Percentiles rank a stretch among this genome's conserved stretches.
Evolutionary conservation across 2,888 invertebrate species (phyloP).

Genomic region (Cacoxenus indagator): DNA sequence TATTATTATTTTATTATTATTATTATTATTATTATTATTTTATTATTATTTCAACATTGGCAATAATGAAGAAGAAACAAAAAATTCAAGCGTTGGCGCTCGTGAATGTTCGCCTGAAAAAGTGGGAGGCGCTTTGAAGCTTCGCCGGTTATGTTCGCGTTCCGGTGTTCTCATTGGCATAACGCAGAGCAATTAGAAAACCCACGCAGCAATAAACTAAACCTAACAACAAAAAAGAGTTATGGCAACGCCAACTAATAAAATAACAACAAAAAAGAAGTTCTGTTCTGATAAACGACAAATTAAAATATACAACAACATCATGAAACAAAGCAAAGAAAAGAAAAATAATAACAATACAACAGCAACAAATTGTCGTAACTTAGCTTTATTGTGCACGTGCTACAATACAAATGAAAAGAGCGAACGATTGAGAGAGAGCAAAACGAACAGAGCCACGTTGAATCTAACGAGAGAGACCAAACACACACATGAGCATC

Average conservation of each 20-base stretch:
- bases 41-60: too few species aligned
- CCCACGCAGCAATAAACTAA: conserved; percentile 68
- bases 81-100: conserved; percentile 21
- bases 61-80: too few species aligned
- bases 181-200: conserved; percentile 64
- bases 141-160: conserved; percentile 44
- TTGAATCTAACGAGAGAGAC: not conserved
- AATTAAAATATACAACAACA: conserved; percentile 29
- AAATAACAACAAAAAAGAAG: conserved; percentile 12
- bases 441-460: too few species aligned
- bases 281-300: not conserved
- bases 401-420: conserved; percentile 41
- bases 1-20: too few species aligned
- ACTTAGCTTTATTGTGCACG: conserved; percentile 57
- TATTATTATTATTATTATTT: too few species aligned
- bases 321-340: conserved; percentile 28
- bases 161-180: conserved; percentile 61
- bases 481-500: not conserved
- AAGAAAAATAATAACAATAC: conserved; percentile 23
- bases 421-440: not conserved
- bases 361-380: conserved; percentile 17
- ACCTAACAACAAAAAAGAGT: conserved; percentile 34
- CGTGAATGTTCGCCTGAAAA: conserved; percentile 31
- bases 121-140: conserved; percentile 66
- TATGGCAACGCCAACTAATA: conserved; percentile 4